A percentile compares a stretch with the other conserved stretches of the same genome.
These are phyloP conservation scores for Triplophysa tibetana DNA, from an alignment of 2,113 vertebrate genomes.

Conservation along the genomic window DNA sequence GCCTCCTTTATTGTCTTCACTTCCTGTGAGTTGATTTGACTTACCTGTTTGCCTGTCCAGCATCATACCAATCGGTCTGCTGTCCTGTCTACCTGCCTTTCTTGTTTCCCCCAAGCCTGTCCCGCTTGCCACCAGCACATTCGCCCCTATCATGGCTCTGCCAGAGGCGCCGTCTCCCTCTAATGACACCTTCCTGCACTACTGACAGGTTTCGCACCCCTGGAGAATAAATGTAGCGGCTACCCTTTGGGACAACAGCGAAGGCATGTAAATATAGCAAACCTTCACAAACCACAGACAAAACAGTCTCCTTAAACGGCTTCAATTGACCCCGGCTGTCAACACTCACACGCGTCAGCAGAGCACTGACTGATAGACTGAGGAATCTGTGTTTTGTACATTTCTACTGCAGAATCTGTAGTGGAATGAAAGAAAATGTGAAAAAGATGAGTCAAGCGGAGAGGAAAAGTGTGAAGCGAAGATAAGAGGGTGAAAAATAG, in stretches of 20 bases:
- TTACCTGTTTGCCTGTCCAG: conserved; percentile 54
- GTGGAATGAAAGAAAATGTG: not conserved
- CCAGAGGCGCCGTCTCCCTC: conserved; percentile 45
- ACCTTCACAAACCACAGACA: not conserved
- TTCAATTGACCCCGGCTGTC: not conserved
- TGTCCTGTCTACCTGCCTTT: not conserved
- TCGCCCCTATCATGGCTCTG: conserved; percentile 41
- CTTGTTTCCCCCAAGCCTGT: not conserved
- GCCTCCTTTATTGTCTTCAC: conserved; percentile 59
- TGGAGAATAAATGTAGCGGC: not conserved
- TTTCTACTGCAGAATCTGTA: not conserved
- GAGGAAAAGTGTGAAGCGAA: conserved; percentile 1
- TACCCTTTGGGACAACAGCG: not conserved
- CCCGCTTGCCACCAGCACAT: conserved; percentile 12
- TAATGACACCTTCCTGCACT: conserved; percentile 53
- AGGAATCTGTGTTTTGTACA: not conserved
- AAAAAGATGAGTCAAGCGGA: conserved; percentile 6
- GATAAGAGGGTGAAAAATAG: not conserved
- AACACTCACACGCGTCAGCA: not conserved
- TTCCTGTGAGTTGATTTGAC: conserved; percentile 49
- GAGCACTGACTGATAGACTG: not conserved
- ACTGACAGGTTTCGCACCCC: conserved; percentile 41
- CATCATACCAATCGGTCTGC: conserved; percentile 22
- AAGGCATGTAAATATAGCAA: conserved; percentile 11
- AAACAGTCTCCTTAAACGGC: not conserved